A percentile compares a stretch with the other conserved stretches of the same genome.
phyloP scores from a whole-genome alignment of 1,140 invertebrate genomes.

The Yoshiicerus persimilis region DNA sequence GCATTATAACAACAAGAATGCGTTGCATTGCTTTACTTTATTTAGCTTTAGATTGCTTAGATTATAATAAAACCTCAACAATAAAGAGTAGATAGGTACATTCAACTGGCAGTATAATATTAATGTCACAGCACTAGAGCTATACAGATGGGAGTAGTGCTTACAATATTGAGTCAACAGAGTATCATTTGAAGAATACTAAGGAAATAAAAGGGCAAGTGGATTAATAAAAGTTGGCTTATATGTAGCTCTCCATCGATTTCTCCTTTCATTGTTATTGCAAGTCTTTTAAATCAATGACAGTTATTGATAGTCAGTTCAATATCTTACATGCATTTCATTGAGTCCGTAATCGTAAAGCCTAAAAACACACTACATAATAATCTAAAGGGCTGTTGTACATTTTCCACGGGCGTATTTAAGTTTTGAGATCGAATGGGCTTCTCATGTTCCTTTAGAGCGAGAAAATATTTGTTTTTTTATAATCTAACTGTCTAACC shows the following conservation, averaged over 20 bases:
- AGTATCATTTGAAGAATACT: not conserved
- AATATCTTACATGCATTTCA: not conserved
- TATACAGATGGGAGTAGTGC: not conserved
- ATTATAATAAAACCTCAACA: not conserved
- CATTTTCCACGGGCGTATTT: no score
- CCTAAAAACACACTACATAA: not conserved
- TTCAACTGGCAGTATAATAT: not conserved
- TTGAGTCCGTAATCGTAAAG: not conserved
- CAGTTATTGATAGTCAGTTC: constrained; percentile 12
- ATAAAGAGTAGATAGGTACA: not conserved
- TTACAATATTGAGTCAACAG: not conserved
- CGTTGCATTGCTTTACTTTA: not conserved
- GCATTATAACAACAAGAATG: not conserved
- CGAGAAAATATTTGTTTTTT: no score
- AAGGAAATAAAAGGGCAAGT: constrained; percentile 11
- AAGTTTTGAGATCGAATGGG: no score
- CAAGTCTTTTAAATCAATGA: not conserved
- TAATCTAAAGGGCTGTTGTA: not conserved
- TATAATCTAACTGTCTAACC: no score
- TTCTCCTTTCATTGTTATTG: not conserved
- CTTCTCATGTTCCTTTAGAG: no score
- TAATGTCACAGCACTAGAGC: no score
- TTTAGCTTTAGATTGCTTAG: not conserved
- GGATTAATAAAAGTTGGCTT: constrained; percentile 15
- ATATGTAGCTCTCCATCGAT: not conserved